Base-by-base conservation (phyloP, 2,113 vertebrate species). In the Scomber colias region DNA sequence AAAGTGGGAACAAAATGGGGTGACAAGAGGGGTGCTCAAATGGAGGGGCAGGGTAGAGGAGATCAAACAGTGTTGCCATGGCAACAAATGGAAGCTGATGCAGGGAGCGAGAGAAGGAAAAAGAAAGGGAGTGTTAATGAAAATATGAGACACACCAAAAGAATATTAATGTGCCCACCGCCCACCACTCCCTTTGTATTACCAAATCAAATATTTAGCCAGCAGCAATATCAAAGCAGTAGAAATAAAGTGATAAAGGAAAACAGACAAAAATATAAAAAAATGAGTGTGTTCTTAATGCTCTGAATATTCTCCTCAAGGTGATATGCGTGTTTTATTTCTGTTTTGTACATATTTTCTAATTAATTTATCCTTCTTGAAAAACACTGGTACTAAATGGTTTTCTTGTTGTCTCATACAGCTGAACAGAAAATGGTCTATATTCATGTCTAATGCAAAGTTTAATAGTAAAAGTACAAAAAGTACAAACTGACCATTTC, bases 61-160 rank as follows among this genome's bases (percentile, higher is more conserved):
- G 89, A 94, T 94, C 90, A 93, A 93, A 91, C 45, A 16, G 76
- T 44, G 94, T 95, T 95, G 77, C 93, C 89, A 94, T 95, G 91
- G 94, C 76, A 92, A 95, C 94, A 93, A 93, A 94, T 92, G 85
- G 88, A 91, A 91, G 88, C 86, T 87, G 85, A 83, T 84, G 79
- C 76, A 60, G 79, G 76, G 81, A 60, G 54, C 51, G 53, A 60
- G 71, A 12, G 48, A 44, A 57, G 68, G 31, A 61, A 75, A 60
- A 13, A 27, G 15, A 3, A 30, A 19, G 21, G 3, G 11, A 50
- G 70, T 71, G 75, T 80, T 83, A 66, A 89, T 86, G 60, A 83
- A 81, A 89, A 77, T 74, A 46, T 61, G 27, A 78, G 51, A 69
- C 16, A 24, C 59, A 70, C 76, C 44, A 75, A 66, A 73, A 63